A percentile compares a stretch with the other conserved stretches of the same genome.
These are phyloP conservation scores for Myrmecophaga tridactyla DNA, from an alignment of 2,113 vertebrate genomes.

Conservation along the genomic window DNA sequence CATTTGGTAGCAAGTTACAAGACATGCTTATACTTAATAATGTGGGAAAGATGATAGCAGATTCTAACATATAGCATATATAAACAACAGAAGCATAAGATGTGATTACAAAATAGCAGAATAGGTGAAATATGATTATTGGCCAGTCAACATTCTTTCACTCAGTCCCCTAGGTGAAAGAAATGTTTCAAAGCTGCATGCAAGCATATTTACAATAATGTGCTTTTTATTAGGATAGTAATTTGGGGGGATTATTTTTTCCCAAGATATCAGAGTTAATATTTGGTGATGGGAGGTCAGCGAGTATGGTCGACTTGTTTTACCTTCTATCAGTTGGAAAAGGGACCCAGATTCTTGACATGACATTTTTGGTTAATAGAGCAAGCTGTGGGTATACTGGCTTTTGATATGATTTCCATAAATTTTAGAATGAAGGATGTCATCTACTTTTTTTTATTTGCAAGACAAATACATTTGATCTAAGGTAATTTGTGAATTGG, in stretches of 20 bases:
- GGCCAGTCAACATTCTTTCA: background rate
- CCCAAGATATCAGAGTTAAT: background rate
- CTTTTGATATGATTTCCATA: conserved; percentile 21
- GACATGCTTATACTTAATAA: background rate
- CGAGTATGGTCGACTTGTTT: background rate
- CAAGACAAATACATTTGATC: conserved; percentile 20
- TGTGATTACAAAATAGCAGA: background rate
- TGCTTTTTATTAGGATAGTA: background rate
- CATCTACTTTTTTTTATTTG: background rate
- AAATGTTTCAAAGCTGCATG: background rate
- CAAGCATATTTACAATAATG: background rate
- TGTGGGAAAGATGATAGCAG: background rate
- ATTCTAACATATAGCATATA: background rate
- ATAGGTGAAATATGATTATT: background rate
- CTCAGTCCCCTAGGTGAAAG: background rate
- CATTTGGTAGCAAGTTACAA: background rate
- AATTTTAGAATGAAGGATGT: background rate
- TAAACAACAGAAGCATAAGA: background rate
- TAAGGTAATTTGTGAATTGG: conserved; percentile 34
- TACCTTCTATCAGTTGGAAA: background rate
- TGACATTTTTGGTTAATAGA: background rate
- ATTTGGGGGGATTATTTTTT: background rate
- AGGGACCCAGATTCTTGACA: background rate
- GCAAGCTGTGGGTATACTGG: background rate
- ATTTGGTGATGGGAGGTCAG: background rate